A percentile compares a stretch with the other conserved stretches of the same genome.
Evolutionary conservation across 2,113 vertebrate species (phyloP).

Genomic region (Felis catus): F.catus_Fca126_mat1.0 CM031414.1:74944501-74945000

Average conservation of each 20-base stretch:
- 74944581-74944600: neutral
- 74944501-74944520: neutral
- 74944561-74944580: neutral
- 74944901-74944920: neutral
- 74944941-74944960: too few relatives aligned
- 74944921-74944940: neutral
- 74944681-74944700: neutral
- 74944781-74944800: neutral
- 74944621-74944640: neutral
- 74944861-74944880: neutral
- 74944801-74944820: neutral
- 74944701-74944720: neutral
- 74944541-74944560: neutral
- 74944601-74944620: neutral
- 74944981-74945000: neutral
- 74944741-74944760: neutral
- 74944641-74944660: neutral
- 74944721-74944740: neutral
- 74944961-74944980: neutral
- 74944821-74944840: neutral
- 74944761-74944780: neutral
- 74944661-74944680: neutral
- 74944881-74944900: neutral
- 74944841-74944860: neutral
- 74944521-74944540: neutral